These are phyloP conservation scores for Cerceris rybyensis DNA, from an alignment of 2,888 invertebrate genomes.

Conservation along the genomic window DNA sequence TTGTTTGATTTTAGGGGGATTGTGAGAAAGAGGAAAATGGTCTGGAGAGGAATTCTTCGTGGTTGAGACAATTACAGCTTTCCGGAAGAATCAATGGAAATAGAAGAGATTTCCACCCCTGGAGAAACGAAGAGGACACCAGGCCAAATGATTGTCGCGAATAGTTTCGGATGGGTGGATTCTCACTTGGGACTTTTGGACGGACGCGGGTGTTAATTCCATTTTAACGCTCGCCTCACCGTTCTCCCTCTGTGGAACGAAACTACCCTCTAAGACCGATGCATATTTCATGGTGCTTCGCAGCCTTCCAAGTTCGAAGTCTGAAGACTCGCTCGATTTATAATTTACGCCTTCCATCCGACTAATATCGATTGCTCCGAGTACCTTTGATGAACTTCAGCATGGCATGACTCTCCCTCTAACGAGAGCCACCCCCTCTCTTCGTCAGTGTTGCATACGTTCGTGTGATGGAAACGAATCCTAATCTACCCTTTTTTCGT, in stretches of 20 bases:
- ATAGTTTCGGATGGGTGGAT: constrained; percentile 47
- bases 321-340: constrained; percentile 73
- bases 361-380: constrained; percentile 70
- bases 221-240: constrained; percentile 70
- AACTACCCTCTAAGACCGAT: constrained; percentile 79
- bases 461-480: not conserved
- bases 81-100: not conserved
- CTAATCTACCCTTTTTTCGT: not conserved
- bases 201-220: constrained; percentile 73
- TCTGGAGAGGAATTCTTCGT: not conserved
- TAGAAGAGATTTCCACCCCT: constrained; percentile 20
- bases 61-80: not conserved
- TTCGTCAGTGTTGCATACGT: not conserved
- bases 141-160: constrained; percentile 59
- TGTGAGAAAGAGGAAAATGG: no score
- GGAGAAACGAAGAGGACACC: constrained; percentile 38
- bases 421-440: not conserved
- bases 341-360: constrained; percentile 69
- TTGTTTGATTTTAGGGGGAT: no score
- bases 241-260: constrained; percentile 54
- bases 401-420: constrained; percentile 11
- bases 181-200: constrained; percentile 35
- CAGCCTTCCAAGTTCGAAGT: constrained; percentile 61
- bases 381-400: constrained; percentile 65
- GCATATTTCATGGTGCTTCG: constrained; percentile 78